phyloP scores from a whole-genome alignment of 92 coral and sea anemone genomes.

The Metridium senile region DNA sequence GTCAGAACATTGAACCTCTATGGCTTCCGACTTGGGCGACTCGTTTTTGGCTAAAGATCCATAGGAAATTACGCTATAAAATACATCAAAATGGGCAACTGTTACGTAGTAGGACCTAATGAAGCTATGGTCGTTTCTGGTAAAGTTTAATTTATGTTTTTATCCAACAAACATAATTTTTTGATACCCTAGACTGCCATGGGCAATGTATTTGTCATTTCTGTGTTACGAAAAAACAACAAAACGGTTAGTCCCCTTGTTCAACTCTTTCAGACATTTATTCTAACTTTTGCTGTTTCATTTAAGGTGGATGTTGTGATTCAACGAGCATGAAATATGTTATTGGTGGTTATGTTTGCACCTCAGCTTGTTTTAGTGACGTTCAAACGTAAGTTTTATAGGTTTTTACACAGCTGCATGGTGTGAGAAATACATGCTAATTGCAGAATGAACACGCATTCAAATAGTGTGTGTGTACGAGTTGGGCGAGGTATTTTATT shows the following conservation, averaged over 20 bases:
- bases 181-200: neutral
- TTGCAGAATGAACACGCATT: too few relatives aligned
- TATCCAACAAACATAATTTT: neutral
- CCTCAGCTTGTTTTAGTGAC: slow-evolving; percentile 95
- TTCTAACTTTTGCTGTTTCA: neutral
- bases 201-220: neutral
- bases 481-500: too few relatives aligned
- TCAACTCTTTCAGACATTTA: neutral
- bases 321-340: slow-evolving; percentile 83
- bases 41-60: neutral
- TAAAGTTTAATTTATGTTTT: slow-evolving; percentile 25
- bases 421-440: too few relatives aligned
- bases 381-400: slow-evolving; percentile 79
- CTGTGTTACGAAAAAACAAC: neutral
- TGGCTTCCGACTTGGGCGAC: neutral
- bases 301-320: slow-evolving; percentile 97
- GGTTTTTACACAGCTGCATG: too few relatives aligned
- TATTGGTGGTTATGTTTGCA: slow-evolving; percentile 98
- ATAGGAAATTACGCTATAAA: slow-evolving; percentile 10
- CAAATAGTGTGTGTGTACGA: too few relatives aligned
- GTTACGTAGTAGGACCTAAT: slow-evolving; percentile 97
- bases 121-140: slow-evolving; percentile 96
- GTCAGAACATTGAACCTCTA: slow-evolving; percentile 2
- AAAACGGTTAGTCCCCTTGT: neutral
- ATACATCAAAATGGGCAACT: slow-evolving; percentile 77